Evolutionary conservation across 2,113 vertebrate species (phyloP).

Genomic region (Ctenomys sociabilis): DNA sequence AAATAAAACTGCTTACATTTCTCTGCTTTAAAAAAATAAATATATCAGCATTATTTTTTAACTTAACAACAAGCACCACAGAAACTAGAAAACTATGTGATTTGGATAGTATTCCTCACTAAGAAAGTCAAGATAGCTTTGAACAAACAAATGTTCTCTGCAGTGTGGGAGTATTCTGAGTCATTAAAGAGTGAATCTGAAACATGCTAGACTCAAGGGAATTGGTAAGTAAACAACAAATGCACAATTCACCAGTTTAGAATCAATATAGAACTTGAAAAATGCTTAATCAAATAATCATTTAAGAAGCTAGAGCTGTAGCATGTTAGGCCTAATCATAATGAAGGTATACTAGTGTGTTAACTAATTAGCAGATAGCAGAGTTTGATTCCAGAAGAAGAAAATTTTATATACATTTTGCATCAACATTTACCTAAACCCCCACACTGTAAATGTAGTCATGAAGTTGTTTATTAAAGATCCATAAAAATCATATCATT

Average conservation of each 20-base stretch:
- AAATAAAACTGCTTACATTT: constrained; percentile 31
- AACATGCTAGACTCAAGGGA: neutral
- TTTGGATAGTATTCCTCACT: neutral
- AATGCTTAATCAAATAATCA: neutral
- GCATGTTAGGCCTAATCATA: neutral
- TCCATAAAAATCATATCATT: neutral
- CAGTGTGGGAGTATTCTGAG: neutral
- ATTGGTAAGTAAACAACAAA: neutral
- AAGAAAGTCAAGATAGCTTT: neutral
- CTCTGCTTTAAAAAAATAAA: constrained; percentile 22
- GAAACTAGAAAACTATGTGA: neutral
- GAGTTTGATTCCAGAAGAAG: neutral
- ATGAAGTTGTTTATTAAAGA: neutral
- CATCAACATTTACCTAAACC: neutral
- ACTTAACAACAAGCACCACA: neutral
- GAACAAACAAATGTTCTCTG: neutral
- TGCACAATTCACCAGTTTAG: neutral
- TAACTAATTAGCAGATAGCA: neutral
- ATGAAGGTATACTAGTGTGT: neutral
- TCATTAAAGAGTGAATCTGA: constrained; percentile 27
- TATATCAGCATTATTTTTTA: neutral
- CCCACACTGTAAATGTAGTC: neutral
- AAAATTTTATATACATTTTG: neutral
- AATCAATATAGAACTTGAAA: neutral
- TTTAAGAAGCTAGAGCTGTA: neutral